These are phyloP conservation scores for Embiotoca jacksoni DNA, from an alignment of 2,113 vertebrate genomes.

Conservation along the genomic window DNA sequence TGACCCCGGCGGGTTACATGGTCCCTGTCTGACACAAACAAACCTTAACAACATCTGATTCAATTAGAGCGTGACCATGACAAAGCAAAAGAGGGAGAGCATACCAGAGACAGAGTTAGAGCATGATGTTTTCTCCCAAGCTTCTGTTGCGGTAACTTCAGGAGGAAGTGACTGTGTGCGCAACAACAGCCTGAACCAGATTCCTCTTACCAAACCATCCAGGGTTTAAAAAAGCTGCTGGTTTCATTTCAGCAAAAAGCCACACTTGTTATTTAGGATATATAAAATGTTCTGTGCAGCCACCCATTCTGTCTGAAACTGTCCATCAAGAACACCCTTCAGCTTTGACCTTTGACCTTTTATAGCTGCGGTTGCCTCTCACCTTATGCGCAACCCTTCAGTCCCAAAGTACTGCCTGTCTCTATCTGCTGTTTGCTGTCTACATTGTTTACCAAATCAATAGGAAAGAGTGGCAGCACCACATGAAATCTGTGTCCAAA, in stretches of 20 bases:
- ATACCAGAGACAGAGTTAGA: neutral
- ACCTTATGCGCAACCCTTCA: neutral
- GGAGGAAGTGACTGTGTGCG: slow-evolving; percentile 8
- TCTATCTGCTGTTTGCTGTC: slow-evolving; percentile 6
- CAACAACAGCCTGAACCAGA: too few relatives aligned
- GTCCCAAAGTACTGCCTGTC: slow-evolving; percentile 20
- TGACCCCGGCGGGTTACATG: slow-evolving; percentile 36
- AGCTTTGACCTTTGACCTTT: slow-evolving; percentile 39
- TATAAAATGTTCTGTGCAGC: too few relatives aligned
- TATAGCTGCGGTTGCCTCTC: neutral
- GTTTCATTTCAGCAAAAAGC: too few relatives aligned
- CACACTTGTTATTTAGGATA: too few relatives aligned
- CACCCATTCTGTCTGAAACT: too few relatives aligned
- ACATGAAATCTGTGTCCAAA: too few relatives aligned
- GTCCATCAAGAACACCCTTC: too few relatives aligned
- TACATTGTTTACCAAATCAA: slow-evolving; percentile 19
- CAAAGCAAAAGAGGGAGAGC: neutral
- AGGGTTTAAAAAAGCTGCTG: too few relatives aligned
- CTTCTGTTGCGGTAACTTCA: neutral
- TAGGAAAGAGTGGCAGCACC: neutral
- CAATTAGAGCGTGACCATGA: slow-evolving; percentile 49
- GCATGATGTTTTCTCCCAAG: neutral
- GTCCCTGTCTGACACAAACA: slow-evolving; percentile 36
- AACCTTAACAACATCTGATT: slow-evolving; percentile 42
- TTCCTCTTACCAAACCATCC: too few relatives aligned